These are phyloP conservation scores for Acleris emargana DNA, from an alignment of 2,888 invertebrate species.

Conservation along the genomic window DNA sequence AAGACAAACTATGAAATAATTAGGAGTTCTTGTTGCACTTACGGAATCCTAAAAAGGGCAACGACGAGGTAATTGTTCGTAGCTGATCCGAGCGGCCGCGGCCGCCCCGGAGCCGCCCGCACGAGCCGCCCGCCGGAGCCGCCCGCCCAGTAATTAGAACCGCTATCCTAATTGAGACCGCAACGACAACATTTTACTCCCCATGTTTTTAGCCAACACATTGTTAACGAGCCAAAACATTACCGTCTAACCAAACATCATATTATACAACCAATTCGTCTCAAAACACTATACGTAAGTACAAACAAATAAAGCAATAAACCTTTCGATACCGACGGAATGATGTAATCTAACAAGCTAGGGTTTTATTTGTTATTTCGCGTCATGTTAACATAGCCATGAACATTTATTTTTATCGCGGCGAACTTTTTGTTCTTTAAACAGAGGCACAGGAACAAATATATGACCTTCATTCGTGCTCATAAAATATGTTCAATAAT, in stretches of 20 bases:
- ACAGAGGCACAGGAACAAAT: slow-evolving; percentile 72
- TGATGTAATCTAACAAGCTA: slow-evolving; percentile 43
- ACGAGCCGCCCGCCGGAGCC: slow-evolving; percentile 32
- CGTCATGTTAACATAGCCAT: slow-evolving; percentile 68
- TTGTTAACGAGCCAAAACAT: slow-evolving; percentile 58
- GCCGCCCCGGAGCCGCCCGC: slow-evolving; percentile 33
- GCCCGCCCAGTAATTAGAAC: slow-evolving; percentile 55
- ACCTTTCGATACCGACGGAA: slow-evolving; percentile 15
- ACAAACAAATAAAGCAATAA: slow-evolving; percentile 16
- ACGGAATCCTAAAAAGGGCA: slow-evolving; percentile 5
- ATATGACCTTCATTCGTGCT: slow-evolving; percentile 57
- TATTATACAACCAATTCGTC: background rate
- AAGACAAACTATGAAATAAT: too few species aligned
- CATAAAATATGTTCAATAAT: slow-evolving; percentile 10
- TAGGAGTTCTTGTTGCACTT: background rate
- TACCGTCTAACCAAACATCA: slow-evolving; percentile 40
- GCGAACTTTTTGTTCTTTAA: slow-evolving; percentile 68
- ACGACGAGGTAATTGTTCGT: slow-evolving; percentile 25
- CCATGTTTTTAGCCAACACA: slow-evolving; percentile 49
- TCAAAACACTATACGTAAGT: background rate
- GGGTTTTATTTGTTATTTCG: slow-evolving; percentile 72
- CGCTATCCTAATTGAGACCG: slow-evolving; percentile 65
- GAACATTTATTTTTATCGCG: slow-evolving; percentile 69
- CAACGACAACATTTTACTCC: slow-evolving; percentile 57
- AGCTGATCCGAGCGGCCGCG: slow-evolving; percentile 28